Evolutionary conservation across 2,888 invertebrate genomes (phyloP), one percentile per base, ranked within the genome.

Genomic region (Nomada flava): DNA sequence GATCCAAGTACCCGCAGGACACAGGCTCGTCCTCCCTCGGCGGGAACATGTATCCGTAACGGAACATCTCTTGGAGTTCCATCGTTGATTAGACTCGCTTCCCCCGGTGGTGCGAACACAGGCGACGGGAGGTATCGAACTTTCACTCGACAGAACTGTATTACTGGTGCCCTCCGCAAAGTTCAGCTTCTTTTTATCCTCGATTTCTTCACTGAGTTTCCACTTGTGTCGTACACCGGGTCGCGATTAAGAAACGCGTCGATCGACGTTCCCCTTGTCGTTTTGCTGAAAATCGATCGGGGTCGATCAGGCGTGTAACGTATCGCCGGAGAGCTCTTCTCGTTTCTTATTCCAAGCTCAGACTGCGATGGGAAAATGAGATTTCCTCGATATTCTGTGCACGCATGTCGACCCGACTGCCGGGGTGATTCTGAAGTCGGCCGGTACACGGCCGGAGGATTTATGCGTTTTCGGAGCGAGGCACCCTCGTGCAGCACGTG

Each of bases 41-140:
- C 60, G 93, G 92, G 69, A 90, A 93, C 91, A 92, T 90, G 89
- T 93, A 93, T 84, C 93, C 93, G 82, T 93, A 93, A 64, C 93
- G 92, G 86, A 93, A 93, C 93, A 93, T 92, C 79, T 93, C 93
- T 74, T 93, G 93, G 13, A 93, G 89, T 76, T 93, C 93, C 93
- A 93, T 93, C 0, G 59, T 26, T 15, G 15, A 11, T 20, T 4
- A 13, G 29, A 26, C 15, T 59, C 29, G 36, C 7, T 36, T 36
- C 15, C n/a, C 18, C 36, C 26, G 29, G 29, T 11, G 18, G 18
- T 15, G 15, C 2, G 18, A 20, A 53, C 53, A 53, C 53, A 53
- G 20, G n/a, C 13, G 50, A 4, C 1, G 15, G 9, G 23, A 3
- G 13, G 13, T 20, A 26, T 42, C 44, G 11, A 57, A n/a, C n/a